Conservation (phyloP, 1,140 invertebrate genomes). For the Lamellibrachia luymesi region DNA sequence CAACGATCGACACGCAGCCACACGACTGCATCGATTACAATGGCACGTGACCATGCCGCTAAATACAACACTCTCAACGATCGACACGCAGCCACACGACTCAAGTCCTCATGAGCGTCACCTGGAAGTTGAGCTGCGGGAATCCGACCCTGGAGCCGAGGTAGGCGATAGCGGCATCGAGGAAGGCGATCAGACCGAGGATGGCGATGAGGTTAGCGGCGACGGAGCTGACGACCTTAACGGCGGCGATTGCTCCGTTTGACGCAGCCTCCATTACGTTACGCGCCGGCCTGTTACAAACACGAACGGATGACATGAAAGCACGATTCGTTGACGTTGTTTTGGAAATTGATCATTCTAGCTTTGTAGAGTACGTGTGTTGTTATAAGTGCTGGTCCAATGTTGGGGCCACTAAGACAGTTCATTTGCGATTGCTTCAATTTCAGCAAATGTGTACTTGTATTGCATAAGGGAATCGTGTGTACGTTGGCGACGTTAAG, state of each 20-base stretch:
- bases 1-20: not conserved
- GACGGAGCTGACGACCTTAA: slow-evolving; percentile 82
- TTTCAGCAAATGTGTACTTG: no score
- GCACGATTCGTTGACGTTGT: not conserved
- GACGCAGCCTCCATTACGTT: slow-evolving; percentile 86
- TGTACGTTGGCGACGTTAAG: no score
- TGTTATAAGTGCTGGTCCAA: no score
- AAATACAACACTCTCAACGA: no score
- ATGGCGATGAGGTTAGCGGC: slow-evolving; percentile 90
- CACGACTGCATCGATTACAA: no score
- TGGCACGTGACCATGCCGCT: no score
- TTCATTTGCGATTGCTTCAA: no score
- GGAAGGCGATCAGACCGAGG: slow-evolving; percentile 79
- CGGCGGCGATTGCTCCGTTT: slow-evolving; percentile 78
- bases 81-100: not conserved
- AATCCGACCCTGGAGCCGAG: slow-evolving; percentile 73
- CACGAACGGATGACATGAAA: not conserved
- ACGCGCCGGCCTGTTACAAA: slow-evolving; percentile 68
- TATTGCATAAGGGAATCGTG: no score
- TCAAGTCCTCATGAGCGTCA: not conserved
- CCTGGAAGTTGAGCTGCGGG: slow-evolving; percentile 28
- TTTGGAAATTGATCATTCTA: not conserved
- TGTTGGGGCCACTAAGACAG: no score
- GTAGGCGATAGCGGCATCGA: slow-evolving; percentile 80
- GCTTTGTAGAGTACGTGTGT: not conserved